Evolutionary conservation across 2,888 invertebrate species (phyloP).

Genomic region (Drosophila kokeensis): DNA sequence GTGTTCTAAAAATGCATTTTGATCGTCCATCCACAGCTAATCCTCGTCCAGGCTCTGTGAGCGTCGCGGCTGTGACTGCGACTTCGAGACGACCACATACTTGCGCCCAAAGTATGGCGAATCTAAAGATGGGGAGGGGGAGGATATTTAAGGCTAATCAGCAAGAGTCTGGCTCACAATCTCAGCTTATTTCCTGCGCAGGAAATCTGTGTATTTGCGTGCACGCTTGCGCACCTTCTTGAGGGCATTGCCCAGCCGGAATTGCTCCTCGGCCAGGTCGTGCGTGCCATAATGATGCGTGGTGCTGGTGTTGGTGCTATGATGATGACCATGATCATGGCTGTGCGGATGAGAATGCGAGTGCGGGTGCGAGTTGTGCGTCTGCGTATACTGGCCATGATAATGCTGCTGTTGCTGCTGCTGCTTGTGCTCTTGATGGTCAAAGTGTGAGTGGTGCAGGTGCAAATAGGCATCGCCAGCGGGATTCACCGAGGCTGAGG

Average conservation of each 20-base stretch:
- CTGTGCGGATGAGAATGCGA: conserved; percentile 46
- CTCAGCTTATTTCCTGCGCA: conserved; percentile 83
- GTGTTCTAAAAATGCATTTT: conserved; percentile 44
- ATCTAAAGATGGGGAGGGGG: conserved; percentile 59
- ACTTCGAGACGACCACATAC: conserved; percentile 80
- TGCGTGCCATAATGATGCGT: conserved; percentile 70
- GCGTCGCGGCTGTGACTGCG: conserved; percentile 48
- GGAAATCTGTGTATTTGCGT: conserved; percentile 84
- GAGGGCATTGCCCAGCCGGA: conserved; percentile 83
- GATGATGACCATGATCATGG: conserved; percentile 48
- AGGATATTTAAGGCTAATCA: conserved; percentile 41
- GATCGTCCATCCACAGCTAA: conserved; percentile 42
- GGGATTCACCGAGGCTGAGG: conserved; percentile 78
- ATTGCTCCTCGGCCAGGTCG: conserved; percentile 81
- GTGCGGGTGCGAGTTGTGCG: conserved; percentile 46
- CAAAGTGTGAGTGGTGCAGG: conserved; percentile 66
- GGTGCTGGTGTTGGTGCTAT: conserved; percentile 43
- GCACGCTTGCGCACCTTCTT: conserved; percentile 84
- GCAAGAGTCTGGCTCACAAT: conserved; percentile 21
- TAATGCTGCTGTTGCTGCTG: conserved; percentile 24
- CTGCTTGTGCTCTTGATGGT: conserved; percentile 22
- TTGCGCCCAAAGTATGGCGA: conserved; percentile 82
- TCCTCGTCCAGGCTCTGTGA: conserved; percentile 75
- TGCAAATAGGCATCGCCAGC: conserved; percentile 74
- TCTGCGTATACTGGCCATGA: conserved; percentile 40